A percentile compares a stretch with the other conserved stretches of the same genome.
Evolutionary conservation across 2,797 vertebrate species (phyloP).

Genomic region (Phalloptychus januarius): DNA sequence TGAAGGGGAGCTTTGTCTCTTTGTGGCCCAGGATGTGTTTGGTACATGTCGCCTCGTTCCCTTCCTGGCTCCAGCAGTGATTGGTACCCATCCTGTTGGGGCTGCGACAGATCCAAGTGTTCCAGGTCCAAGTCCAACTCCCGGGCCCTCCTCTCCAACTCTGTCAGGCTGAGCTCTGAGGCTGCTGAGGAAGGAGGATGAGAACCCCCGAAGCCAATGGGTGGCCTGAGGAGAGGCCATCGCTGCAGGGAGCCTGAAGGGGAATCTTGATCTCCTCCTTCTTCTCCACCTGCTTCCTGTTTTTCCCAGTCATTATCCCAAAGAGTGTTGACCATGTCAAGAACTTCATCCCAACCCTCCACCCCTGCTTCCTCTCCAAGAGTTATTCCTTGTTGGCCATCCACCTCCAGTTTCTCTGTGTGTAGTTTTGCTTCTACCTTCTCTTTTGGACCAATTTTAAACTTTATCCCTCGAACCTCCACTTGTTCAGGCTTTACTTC

Average conservation of each 20-base stretch:
- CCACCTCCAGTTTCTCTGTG: constrained; percentile 43
- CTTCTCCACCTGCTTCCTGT: constrained; percentile 44
- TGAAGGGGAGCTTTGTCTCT: constrained; percentile 60
- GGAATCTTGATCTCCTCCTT: constrained; percentile 71
- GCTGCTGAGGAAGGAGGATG: constrained; percentile 81
- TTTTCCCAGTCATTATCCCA: constrained; percentile 80
- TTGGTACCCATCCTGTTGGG: constrained; percentile 59
- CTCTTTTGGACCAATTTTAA: constrained; percentile 27
- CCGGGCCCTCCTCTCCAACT: constrained; percentile 77
- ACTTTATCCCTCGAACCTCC: constrained; percentile 13
- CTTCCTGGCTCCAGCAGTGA: constrained; percentile 58
- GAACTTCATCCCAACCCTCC: constrained; percentile 79
- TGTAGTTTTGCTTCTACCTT: constrained; percentile 30
- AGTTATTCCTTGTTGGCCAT: constrained; percentile 35
- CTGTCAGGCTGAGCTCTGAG: constrained; percentile 80
- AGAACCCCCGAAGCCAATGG: constrained; percentile 81
- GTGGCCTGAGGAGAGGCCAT: constrained; percentile 83
- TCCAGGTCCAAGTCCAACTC: constrained; percentile 79
- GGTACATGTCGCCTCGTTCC: constrained; percentile 70
- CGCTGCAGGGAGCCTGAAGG: constrained; percentile 76
- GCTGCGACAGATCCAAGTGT: constrained; percentile 74
- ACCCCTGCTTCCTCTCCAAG: constrained; percentile 47
- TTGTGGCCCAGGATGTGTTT: constrained; percentile 75
- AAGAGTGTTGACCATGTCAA: constrained; percentile 82
- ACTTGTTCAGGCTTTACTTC: constrained; percentile 18